Conservation (phyloP, 2,888 invertebrate species). For the Lissonota sp. region DNA sequence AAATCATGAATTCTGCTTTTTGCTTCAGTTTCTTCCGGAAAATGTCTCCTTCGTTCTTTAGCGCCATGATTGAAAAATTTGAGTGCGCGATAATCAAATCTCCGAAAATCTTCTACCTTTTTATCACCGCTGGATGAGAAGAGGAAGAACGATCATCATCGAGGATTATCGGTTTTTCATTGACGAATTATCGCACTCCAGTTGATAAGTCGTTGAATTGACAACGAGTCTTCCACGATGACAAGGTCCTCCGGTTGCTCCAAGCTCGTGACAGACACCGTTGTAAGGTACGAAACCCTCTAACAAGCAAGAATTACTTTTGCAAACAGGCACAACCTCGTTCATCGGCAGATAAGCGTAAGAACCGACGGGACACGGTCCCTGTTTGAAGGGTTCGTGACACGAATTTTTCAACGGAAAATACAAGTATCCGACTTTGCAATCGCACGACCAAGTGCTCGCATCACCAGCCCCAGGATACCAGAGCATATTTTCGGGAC, state of each 20-base stretch:
- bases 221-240: slow-evolving; percentile 85
- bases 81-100: too few relatives aligned
- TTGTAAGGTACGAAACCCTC: slow-evolving; percentile 85
- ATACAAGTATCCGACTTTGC: slow-evolving; percentile 85
- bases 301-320: slow-evolving; percentile 86
- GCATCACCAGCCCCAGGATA: slow-evolving; percentile 88
- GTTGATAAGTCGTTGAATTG: slow-evolving; percentile 86
- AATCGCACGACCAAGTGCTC: slow-evolving; percentile 87
- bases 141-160: too few relatives aligned
- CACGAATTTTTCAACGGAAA: slow-evolving; percentile 87
- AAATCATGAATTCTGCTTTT: too few relatives aligned
- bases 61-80: too few relatives aligned
- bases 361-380: slow-evolving; percentile 86
- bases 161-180: too few relatives aligned
- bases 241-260: slow-evolving; percentile 82
- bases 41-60: too few relatives aligned
- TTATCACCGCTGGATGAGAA: too few relatives aligned
- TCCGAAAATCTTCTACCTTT: too few relatives aligned
- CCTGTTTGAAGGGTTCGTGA: slow-evolving; percentile 87
- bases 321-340: slow-evolving; percentile 86
- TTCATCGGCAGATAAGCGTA: slow-evolving; percentile 86
- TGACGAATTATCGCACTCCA: slow-evolving; percentile 84
- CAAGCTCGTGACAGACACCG: slow-evolving; percentile 84
- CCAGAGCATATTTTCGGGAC: slow-evolving; percentile 87
- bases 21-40: too few relatives aligned